Evolutionary conservation across 2,113 vertebrate genomes (phyloP).

Genomic region (Puffinus mauretanicus): DNA sequence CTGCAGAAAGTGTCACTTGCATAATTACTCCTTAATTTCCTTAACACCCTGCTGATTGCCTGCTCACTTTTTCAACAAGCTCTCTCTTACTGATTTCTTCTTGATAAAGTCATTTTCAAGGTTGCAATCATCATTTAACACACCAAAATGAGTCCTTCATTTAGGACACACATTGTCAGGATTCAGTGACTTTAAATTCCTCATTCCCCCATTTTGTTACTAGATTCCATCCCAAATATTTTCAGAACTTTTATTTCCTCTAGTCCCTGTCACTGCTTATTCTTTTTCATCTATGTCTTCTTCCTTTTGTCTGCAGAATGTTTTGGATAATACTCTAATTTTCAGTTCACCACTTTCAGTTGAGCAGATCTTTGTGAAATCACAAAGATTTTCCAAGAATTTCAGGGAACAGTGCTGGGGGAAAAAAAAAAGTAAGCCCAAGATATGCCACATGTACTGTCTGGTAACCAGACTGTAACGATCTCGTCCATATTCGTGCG

Average conservation of each 20-base stretch:
- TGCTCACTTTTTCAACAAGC: slow-evolving; percentile 39
- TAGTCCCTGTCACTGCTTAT: not conserved
- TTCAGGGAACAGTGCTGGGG: not conserved
- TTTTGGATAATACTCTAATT: not conserved
- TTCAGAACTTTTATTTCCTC: not conserved
- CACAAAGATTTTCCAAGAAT: not conserved
- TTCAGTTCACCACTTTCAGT: not conserved
- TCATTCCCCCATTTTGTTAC: not conserved
- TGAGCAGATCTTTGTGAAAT: not conserved
- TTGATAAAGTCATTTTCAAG: slow-evolving; percentile 32
- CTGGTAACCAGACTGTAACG: not conserved
- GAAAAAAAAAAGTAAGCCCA: not conserved
- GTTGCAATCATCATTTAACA: slow-evolving; percentile 32
- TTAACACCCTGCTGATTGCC: slow-evolving; percentile 58
- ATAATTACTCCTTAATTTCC: slow-evolving; percentile 54
- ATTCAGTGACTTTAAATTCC: not conserved
- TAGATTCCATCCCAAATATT: not conserved
- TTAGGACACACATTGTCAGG: not conserved
- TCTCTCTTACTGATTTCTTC: slow-evolving; percentile 24
- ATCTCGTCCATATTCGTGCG: not conserved
- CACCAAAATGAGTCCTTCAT: not conserved
- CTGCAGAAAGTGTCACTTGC: slow-evolving; percentile 44
- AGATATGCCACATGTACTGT: not conserved
- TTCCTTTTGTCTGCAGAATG: not conserved
- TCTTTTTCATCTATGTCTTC: not conserved